Percentiles rank a stretch among this genome's conserved stretches.
Conservation (phyloP, 1,140 invertebrate species). For the Galleria mellonella region DNA sequence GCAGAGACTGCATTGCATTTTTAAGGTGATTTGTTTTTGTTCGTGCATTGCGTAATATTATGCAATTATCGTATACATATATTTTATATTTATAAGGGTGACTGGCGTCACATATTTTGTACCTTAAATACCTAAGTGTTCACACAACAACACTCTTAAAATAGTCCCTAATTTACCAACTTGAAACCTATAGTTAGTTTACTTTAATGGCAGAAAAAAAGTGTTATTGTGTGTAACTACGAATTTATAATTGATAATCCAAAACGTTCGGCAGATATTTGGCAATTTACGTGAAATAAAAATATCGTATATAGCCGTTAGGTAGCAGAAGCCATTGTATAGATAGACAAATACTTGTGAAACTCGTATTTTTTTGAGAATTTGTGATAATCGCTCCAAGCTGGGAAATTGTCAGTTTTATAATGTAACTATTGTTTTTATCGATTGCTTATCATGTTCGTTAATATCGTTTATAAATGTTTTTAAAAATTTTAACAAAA, state of each 20-base stretch:
- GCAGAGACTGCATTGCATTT: conserved; percentile 68
- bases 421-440: conserved; percentile 3
- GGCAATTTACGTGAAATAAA: too few relatives aligned
- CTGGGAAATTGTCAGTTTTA: too few relatives aligned
- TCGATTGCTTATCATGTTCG: too few relatives aligned
- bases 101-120: conserved; percentile 8
- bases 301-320: too few relatives aligned
- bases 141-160: neutral
- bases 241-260: conserved; percentile 8
- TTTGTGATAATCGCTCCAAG: too few relatives aligned
- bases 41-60: conserved; percentile 26
- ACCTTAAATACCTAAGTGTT: conserved; percentile 1
- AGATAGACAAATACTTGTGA: conserved; percentile 5
- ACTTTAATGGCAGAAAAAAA: neutral
- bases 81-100: conserved; percentile 12
- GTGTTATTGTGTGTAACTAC: neutral
- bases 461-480: conserved; percentile 18
- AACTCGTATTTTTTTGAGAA: conserved; percentile 33
- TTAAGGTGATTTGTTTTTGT: conserved; percentile 39
- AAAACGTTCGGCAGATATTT: too few relatives aligned
- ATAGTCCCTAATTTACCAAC: neutral
- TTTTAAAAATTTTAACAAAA: conserved; percentile 16
- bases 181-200: too few relatives aligned
- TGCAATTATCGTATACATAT: conserved; percentile 22
- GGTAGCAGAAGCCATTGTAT: too few relatives aligned